Percentiles rank a stretch among this genome's conserved stretches.
Conservation (phyloP, 2,113 vertebrate species). For the Pygoscelis adeliae region DNA sequence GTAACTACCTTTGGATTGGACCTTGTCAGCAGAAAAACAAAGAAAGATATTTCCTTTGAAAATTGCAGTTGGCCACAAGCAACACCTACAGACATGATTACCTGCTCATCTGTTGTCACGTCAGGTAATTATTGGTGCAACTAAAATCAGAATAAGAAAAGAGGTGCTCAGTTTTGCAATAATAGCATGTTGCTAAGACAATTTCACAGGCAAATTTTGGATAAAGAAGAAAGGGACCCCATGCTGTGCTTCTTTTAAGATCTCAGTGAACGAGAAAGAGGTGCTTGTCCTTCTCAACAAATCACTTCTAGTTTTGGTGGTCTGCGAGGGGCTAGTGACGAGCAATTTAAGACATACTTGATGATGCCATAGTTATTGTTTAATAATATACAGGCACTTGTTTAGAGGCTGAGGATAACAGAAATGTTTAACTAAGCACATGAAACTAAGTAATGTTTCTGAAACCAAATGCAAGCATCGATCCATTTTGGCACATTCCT, state of each 20-base stretch:
- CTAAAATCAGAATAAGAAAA: not conserved
- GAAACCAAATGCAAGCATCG: not conserved
- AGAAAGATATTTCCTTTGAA: not conserved
- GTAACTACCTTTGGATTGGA: not conserved
- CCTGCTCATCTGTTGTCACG: not conserved
- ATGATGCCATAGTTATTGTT: not conserved
- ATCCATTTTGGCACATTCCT: not conserved
- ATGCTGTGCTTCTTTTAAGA: not conserved
- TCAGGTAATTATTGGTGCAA: not conserved
- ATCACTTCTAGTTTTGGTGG: not conserved
- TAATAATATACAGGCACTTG: not conserved
- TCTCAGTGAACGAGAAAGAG: not conserved
- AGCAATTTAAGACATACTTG: not conserved
- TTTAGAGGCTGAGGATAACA: not conserved
- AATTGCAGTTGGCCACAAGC: not conserved
- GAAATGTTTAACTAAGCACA: not conserved
- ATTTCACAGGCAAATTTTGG: not conserved
- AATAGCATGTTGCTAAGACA: not conserved
- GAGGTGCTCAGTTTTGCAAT: not conserved
- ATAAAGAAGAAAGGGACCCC: not conserved
- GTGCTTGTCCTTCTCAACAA: not conserved
- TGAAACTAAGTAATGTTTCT: not conserved
- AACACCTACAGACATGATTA: not conserved
- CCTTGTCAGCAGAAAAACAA: not conserved
- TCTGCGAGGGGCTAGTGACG: not conserved